Evolutionary conservation across 2,113 vertebrate species (phyloP), one percentile per base, ranked within the genome.

Genomic region (Willisornis vidua): DNA sequence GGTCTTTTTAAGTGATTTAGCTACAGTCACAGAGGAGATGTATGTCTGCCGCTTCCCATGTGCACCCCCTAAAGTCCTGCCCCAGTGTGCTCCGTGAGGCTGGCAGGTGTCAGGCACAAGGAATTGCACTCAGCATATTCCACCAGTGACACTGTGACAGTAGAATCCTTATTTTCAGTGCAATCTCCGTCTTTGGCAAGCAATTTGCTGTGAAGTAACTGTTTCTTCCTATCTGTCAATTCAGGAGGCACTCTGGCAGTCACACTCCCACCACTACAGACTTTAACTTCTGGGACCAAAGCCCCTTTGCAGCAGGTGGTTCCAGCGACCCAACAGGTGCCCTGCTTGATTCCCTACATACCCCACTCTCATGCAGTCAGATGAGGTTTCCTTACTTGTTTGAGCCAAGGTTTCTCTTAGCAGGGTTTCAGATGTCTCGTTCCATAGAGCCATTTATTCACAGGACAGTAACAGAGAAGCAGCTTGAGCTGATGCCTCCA

Each of bases 51-150:
- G 5, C 35, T 79, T 62, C 15, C 39, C 0, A 0, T 23, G 19
- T 63, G n/a, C 48, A 8, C 31, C 13, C 41, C 15, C 39, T 31
- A 3, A n/a, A 65, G 33, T 41, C 43, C 52, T 71, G 17, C 12
- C 29, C 33, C 55, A 8, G 6, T 55, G 39, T 6, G 15, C 2
- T 46, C 10, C 0, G 0, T 65, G 51, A 77, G 37, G 10, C 5
- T 71, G 23, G 13, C 9, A 7, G 4, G 5, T 68, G 29, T n/a
- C 67, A 59, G 24, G 29, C 33, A n/a, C 11, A 35, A 37, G 17
- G 24, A 55, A 62, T 81, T n/a, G 29, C 16, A 28, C 13, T 67
- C 45, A 43, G 4, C 6, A 0, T 33, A 22, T 58, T 43, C 15
- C 24, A 33, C 17, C 28, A 24, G 24, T 39, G 33, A 45, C 33